Evolutionary conservation across 2,888 invertebrate genomes (phyloP), one percentile per base, ranked within the genome.

Genomic region (Invenusta paracnida): DNA sequence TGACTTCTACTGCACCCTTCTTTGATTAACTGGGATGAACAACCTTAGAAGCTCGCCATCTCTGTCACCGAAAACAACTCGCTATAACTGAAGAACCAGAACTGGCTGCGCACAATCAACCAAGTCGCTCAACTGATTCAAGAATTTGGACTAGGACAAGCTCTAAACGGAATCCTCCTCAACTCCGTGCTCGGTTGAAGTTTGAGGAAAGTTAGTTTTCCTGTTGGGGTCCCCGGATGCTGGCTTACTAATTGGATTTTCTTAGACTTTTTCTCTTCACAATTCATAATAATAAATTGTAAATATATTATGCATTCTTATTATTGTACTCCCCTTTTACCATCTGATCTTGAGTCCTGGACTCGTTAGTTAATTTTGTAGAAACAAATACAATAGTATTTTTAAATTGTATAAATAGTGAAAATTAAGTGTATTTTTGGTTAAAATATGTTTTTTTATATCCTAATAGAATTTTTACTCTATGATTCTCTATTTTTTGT

Each of bases 141-240:
- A 73, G 73, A 73, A 73, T 17, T n/a, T n/a, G n/a, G n/a, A n/a
- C 73, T n/a, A 5, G 2, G 73, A 5, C 73, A 73, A 23, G 73
- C 73, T 73, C 25, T 25, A 73, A 73, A 5, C 73, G 5, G 73
- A n/a, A 73, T 73, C 73, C 73, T 73, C 73, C 73, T n/a, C 73
- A 73, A 73, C 73, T 73, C 73, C 73, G 73, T 73, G 73, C 73
- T 73, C 73, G 73, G 73, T 23, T 73, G 73, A 73, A 73, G 73
- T 23, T 73, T 25, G 73, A 73, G 73, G 73, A 73, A 73, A 73
- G 73, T 73, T 23, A 23, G 73, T 73, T 73, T 73, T 5, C 73
- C 73, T 73, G 73, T 73, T 73, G 73, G 27, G 73, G 48, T 48
- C 48, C 48, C 17, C 48, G 48, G 48, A 48, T 17, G 17, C 17